Percentiles rank a stretch among this genome's conserved stretches.
These are phyloP conservation scores for Stegostoma tigrinum DNA, from an alignment of 2,113 vertebrate species.

Conservation along the genomic window DNA sequence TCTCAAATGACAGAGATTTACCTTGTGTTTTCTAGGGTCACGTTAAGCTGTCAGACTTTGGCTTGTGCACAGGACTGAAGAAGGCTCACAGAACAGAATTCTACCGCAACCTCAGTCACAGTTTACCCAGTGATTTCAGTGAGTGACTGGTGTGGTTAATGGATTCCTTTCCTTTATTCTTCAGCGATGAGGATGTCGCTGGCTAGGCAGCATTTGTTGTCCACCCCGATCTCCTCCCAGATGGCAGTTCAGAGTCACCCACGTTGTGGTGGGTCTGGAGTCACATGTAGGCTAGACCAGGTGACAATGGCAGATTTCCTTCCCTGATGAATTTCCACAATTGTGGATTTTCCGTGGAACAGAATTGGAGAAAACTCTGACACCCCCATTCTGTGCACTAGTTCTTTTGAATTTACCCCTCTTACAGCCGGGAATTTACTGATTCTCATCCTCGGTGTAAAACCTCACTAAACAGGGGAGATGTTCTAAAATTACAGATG, in stretches of 20 bases:
- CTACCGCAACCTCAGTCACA: conserved; percentile 94
- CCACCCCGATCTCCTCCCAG: no score
- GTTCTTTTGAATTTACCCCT: not conserved
- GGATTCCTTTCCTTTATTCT: not conserved
- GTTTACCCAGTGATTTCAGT: conserved; percentile 92
- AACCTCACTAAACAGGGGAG: not conserved
- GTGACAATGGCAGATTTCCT: no score
- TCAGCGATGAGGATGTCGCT: no score
- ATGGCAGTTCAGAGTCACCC: no score
- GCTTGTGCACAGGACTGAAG: conserved; percentile 91
- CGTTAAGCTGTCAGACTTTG: conserved; percentile 94
- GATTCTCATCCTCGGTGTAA: not conserved
- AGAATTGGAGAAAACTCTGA: not conserved
- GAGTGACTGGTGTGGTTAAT: conserved; percentile 52
- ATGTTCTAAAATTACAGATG: no score
- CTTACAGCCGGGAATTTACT: not conserved
- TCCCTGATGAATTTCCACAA: not conserved
- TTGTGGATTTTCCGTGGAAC: not conserved
- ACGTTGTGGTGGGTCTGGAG: no score
- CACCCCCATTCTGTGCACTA: not conserved
- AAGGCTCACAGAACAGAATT: conserved; percentile 95
- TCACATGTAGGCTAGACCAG: no score
- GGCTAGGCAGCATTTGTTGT: no score
- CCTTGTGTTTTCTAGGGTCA: conserved; percentile 66
- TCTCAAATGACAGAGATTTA: not conserved